Conservation (phyloP, 2,113 vertebrate species). For the Crotalus horridus region DNA sequence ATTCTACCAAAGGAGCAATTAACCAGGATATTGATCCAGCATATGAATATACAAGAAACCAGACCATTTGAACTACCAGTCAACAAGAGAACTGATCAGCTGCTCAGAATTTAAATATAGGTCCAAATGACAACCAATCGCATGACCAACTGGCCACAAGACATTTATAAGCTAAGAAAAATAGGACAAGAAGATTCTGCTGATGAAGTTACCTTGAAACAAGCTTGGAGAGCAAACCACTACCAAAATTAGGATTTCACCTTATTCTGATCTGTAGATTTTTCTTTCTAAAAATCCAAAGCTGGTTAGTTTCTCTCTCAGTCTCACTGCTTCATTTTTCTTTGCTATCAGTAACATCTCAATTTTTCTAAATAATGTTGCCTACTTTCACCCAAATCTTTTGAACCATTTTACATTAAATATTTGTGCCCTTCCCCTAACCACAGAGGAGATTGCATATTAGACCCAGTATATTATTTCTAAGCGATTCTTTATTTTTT, state of each 20-base stretch:
- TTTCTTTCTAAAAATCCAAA: not conserved
- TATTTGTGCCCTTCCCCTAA: not conserved
- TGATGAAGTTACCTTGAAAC: no score
- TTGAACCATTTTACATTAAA: not conserved
- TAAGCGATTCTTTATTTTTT: constrained; percentile 23
- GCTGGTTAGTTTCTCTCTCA: not conserved
- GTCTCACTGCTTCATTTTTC: not conserved
- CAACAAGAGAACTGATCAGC: no score
- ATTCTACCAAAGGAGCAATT: no score
- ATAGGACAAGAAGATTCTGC: no score
- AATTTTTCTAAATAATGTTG: not conserved
- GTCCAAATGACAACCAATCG: no score
- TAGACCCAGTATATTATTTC: constrained; percentile 29
- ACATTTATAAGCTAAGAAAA: no score
- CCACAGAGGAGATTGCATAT: not conserved
- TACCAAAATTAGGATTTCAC: not conserved
- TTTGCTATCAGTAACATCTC: not conserved
- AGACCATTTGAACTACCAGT: no score
- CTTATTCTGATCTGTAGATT: not conserved
- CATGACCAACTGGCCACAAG: no score
- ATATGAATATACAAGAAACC: no score
- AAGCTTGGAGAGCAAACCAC: no score
- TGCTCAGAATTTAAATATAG: no score
- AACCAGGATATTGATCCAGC: no score
- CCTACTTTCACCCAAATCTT: not conserved